Evolutionary conservation across 2,888 invertebrate genomes (phyloP), one percentile per base, ranked within the genome.

Genomic region (Caenorhabditis zanzibari): DNA sequence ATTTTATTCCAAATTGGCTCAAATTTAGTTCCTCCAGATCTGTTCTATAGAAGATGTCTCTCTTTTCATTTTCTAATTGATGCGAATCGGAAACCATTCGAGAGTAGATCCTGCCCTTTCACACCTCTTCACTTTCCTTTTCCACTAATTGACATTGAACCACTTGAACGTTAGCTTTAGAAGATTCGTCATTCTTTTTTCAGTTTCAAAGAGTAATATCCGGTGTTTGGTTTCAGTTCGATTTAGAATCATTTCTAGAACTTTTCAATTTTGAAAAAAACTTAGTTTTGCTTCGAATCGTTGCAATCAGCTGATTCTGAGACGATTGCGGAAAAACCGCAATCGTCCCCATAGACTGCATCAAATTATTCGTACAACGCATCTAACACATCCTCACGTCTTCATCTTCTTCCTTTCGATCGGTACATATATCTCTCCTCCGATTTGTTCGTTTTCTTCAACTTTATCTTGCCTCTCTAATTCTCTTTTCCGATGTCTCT

Each of bases 41-140:
- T 35, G 26, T 35, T 59, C 28, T 38, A 7, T 68, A 66, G 54
- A 19, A 56, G 28, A 22, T 61, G n/a, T 68, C 28, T 38, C 19
- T 54, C 47, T 47, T 5, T 44, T 47, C 47, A 47, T 19, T 47
- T 10, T 14, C 66, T 68, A 68, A 76, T 77, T 69, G 69, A 69
- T 69, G 61, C 44, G 61, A 77, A 77, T 77, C 77, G 69, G 77
- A 77, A 77, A 76, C 68, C 68, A 68, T 68, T 64, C 68, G 49
- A 68, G 41, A 68, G 49, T 35, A 10, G 47, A 54, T 35, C 54
- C 61, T 52, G 61, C 76, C 19, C 68, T 58, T 66, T 75, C 56
- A 58, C 66, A 74, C 74, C 54, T 64, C 47, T 12, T 56, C 54
- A 54, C 28, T 56, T 26, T 24, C 56, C 44, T 26, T 41, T 58